A percentile compares a stretch with the other conserved stretches of the same genome.
Conservation (phyloP, 2,113 vertebrate species). For the Daboia siamensis region DNA sequence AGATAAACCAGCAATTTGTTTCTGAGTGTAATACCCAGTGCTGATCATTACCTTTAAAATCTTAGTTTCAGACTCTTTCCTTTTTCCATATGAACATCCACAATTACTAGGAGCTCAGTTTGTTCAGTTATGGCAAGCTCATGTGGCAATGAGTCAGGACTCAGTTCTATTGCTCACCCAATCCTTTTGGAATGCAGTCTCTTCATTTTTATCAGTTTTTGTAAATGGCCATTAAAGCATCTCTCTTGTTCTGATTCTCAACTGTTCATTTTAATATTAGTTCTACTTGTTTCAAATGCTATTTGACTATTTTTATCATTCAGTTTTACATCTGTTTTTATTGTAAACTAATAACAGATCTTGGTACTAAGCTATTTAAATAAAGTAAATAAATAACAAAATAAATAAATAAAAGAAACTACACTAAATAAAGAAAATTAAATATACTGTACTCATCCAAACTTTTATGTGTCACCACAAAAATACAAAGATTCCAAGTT, state of each 20-base stretch:
- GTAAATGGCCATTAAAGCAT: background rate
- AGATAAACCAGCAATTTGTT: background rate
- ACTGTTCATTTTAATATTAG: background rate
- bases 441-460: background rate
- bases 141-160: background rate
- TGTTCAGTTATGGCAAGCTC: background rate
- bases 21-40: background rate
- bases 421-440: background rate
- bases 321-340: background rate
- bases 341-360: background rate
- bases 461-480: background rate
- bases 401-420: background rate
- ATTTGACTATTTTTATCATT: background rate
- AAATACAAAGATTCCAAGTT: fast-evolving
- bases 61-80: background rate
- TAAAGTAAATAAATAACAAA: background rate
- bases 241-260: background rate
- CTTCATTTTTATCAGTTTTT: background rate
- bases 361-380: background rate
- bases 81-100: background rate
- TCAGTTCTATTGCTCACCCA: background rate
- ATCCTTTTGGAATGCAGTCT: background rate
- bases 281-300: background rate
- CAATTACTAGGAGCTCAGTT: background rate
- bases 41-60: background rate